Conservation (phyloP, 2,113 vertebrate genomes). For the Malaclemys terrapin region DNA sequence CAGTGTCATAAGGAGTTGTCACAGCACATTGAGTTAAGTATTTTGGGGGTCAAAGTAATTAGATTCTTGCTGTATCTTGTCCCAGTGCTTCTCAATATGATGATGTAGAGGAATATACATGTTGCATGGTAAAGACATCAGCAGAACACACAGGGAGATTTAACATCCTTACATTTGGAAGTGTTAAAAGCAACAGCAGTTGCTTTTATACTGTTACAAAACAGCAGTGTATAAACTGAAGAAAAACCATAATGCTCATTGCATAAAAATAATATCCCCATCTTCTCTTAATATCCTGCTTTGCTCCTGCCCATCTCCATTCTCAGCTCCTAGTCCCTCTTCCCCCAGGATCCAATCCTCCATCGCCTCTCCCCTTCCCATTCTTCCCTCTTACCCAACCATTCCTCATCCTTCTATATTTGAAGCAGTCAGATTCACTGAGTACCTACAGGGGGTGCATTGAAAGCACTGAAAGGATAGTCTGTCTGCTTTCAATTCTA, state of each 20-base stretch:
- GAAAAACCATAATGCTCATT: too few species aligned
- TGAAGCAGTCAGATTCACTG: too few species aligned
- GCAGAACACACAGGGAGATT: not conserved
- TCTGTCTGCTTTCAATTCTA: rapidly evolving
- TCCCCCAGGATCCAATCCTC: too few species aligned
- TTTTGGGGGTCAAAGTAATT: not conserved
- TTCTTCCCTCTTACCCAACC: too few species aligned
- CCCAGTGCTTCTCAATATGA: not conserved
- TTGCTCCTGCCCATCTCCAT: too few species aligned
- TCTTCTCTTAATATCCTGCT: too few species aligned
- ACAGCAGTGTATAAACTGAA: not conserved
- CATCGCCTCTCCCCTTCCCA: too few species aligned
- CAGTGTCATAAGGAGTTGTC: not conserved
- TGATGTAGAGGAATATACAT: not conserved
- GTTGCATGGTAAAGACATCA: not conserved
- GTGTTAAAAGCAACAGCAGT: not conserved
- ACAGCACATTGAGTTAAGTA: not conserved
- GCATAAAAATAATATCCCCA: too few species aligned
- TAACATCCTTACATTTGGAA: not conserved
- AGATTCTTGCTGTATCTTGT: not conserved
- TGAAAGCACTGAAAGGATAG: too few species aligned
- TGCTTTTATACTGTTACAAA: not conserved
- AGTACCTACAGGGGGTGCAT: too few species aligned
- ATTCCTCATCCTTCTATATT: not conserved
- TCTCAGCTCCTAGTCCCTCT: too few species aligned